Percentiles rank a stretch among this genome's conserved stretches.
Evolutionary conservation across 2,888 invertebrate genomes (phyloP).

Genomic region (Leptogaster cylindrica): DNA sequence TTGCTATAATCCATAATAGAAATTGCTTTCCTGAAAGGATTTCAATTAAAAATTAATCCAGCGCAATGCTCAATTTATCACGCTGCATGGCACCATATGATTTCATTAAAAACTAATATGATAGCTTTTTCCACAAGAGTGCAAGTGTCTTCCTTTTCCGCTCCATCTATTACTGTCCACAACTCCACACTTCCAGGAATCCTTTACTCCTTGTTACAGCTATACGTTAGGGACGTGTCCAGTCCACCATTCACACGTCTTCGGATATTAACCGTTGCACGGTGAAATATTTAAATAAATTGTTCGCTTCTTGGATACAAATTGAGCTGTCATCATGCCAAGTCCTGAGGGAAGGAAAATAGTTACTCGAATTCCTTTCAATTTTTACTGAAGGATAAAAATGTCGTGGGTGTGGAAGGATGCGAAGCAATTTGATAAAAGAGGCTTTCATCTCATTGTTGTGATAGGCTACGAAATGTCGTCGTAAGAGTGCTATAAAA

Average conservation of each 20-base stretch:
- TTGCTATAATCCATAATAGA: too few species aligned
- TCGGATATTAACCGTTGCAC: slow-evolving; percentile 30
- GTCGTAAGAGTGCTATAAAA: too few species aligned
- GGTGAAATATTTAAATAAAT: slow-evolving; percentile 38
- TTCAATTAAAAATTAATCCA: too few species aligned
- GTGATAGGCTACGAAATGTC: slow-evolving; percentile 10
- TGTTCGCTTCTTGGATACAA: slow-evolving; percentile 22
- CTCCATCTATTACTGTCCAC: slow-evolving; percentile 6
- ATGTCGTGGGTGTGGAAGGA: neutral
- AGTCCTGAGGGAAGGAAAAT: slow-evolving; percentile 3
- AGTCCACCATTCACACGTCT: slow-evolving; percentile 17
- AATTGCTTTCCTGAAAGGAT: too few species aligned
- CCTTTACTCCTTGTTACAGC: slow-evolving; percentile 2
- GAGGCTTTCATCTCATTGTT: slow-evolving; percentile 17
- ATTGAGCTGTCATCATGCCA: slow-evolving; percentile 31
- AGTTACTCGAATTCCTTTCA: slow-evolving; percentile 9
- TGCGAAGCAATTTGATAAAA: slow-evolving; percentile 31
- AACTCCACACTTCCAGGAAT: slow-evolving; percentile 18
- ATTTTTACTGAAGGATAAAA: slow-evolving; percentile 1
- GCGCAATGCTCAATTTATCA: too few species aligned
- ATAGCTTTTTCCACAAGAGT: slow-evolving; percentile 1
- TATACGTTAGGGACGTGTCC: slow-evolving; percentile 25
- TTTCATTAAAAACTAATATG: too few species aligned
- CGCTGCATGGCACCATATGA: too few species aligned
- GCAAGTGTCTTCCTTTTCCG: neutral